These are phyloP conservation scores for Sarcophaga bullata DNA, from an alignment of 1,140 invertebrate genomes.

Conservation along the genomic window DNA sequence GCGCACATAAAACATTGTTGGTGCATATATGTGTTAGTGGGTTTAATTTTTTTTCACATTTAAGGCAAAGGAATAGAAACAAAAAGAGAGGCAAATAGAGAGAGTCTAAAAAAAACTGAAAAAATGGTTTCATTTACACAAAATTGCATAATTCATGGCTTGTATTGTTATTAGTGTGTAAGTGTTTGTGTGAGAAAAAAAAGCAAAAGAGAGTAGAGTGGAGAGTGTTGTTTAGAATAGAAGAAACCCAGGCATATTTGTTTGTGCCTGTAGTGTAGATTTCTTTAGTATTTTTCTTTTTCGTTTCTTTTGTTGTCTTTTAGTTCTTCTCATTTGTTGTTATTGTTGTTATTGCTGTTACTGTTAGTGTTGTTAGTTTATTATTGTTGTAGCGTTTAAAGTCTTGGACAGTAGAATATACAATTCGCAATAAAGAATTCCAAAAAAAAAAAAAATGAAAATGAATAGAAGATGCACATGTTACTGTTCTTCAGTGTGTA, in stretches of 20 bases:
- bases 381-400: conserved; percentile 18
- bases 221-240: too few species aligned
- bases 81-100: too few species aligned
- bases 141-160: conserved; percentile 38
- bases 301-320: neutral
- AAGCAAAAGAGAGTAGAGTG: too few species aligned
- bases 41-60: conserved; percentile 9
- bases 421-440: conserved; percentile 3
- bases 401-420: conserved; percentile 35
- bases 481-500: too few species aligned
- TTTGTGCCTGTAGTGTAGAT: neutral
- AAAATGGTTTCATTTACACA: conserved; percentile 30
- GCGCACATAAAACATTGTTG: neutral
- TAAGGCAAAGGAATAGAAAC: neutral
- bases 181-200: neutral
- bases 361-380: conserved; percentile 19
- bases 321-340: neutral
- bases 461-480: neutral
- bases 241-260: neutral
- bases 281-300: neutral
- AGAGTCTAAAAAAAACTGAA: neutral
- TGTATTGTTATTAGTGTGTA: conserved; percentile 29
- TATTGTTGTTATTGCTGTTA: neutral
- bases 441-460: neutral
- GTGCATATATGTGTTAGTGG: conserved; percentile 29